Evolutionary conservation across 2,113 vertebrate species (phyloP), one percentile per base, ranked within the genome.

Genomic region (Symphodus melops): DNA sequence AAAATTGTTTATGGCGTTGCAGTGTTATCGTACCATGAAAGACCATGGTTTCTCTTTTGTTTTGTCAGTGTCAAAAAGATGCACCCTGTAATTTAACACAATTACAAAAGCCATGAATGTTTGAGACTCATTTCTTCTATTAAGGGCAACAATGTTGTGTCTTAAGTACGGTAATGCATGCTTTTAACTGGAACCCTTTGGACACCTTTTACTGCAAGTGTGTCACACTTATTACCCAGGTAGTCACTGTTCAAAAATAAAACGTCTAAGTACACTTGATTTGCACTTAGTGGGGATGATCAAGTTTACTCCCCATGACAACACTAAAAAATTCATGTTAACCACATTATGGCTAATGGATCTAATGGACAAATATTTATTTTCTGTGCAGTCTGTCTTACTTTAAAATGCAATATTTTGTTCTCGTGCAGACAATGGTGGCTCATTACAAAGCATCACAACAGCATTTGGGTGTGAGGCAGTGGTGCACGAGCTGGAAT

Each of bases 231-330:
- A 76, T 61, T 72, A 79, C 68, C 20, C 73, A 83, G 79, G 68
- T 80, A 80, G 70, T 79, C 70, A 59, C 68, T 63, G 57, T 72
- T 82, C 46, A 77, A 85, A 72, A 59, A 74, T 75, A 75, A 87
- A 89, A 83, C 9, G 14, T 28, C 60, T 81, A 72, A 85, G 69
- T 82, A 64, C 84, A 72, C 65, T 44, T 72, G 73, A 86, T 82
- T 83, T 84, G 77, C 84, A 83, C 86, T 85, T 86, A 88, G 67
- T n/a, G 25, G 19, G 48, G 68, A 67, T 89, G 78, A 83, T 91
- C 57, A 82, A 67, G 65, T 88, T 86, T 83, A 72, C 72, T 81
- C 64, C 61, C 53, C 25, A 20, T 8, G 55, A 69, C 69, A 84
- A 63, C 66, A 48, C 56, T 74, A 36, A 84, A 81, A 88, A 87